A percentile compares a stretch with the other conserved stretches of the same genome.
phyloP scores from a whole-genome alignment of 2,797 vertebrate genomes.

The Siniperca undulata region DNA sequence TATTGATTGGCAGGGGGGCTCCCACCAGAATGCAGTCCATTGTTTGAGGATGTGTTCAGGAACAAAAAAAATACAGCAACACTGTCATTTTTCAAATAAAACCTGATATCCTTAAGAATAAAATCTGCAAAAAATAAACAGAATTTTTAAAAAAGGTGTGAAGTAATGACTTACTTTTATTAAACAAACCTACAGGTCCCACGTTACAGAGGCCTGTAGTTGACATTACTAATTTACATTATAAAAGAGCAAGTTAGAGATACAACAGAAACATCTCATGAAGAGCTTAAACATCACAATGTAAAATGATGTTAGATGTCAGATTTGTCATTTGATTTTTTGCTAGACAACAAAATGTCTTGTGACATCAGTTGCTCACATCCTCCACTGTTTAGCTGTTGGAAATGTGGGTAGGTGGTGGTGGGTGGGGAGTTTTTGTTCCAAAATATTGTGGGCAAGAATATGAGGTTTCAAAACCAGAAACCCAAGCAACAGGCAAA shows the following conservation, averaged over 20 bases:
- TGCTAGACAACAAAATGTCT: slow-evolving; percentile 25
- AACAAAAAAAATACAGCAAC: slow-evolving; percentile 14
- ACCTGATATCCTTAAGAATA: background rate
- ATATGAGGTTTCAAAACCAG: slow-evolving; percentile 25
- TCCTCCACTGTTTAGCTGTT: slow-evolving; percentile 23
- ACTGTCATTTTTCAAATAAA: background rate
- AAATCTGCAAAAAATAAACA: slow-evolving; percentile 8
- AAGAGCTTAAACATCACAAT: slow-evolving; percentile 12
- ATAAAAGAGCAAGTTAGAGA: background rate
- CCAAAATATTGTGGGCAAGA: slow-evolving; percentile 21
- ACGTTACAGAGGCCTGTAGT: background rate
- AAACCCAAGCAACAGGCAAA: slow-evolving; percentile 10
- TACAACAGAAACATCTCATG: background rate
- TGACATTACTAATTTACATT: background rate
- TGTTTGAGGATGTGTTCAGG: slow-evolving; percentile 36
- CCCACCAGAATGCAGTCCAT: slow-evolving; percentile 27
- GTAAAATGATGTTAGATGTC: background rate
- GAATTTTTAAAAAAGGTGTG: background rate
- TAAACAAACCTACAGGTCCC: background rate
- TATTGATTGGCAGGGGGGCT: slow-evolving; percentile 57
- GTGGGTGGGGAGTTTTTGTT: slow-evolving; percentile 40
- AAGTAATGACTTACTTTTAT: background rate
- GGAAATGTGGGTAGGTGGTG: slow-evolving; percentile 39
- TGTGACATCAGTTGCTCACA: slow-evolving; percentile 20
- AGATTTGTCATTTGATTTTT: slow-evolving; percentile 1